phyloP scores from a whole-genome alignment of 2,797 vertebrate genomes.

The Amphiprion clarkii region DNA sequence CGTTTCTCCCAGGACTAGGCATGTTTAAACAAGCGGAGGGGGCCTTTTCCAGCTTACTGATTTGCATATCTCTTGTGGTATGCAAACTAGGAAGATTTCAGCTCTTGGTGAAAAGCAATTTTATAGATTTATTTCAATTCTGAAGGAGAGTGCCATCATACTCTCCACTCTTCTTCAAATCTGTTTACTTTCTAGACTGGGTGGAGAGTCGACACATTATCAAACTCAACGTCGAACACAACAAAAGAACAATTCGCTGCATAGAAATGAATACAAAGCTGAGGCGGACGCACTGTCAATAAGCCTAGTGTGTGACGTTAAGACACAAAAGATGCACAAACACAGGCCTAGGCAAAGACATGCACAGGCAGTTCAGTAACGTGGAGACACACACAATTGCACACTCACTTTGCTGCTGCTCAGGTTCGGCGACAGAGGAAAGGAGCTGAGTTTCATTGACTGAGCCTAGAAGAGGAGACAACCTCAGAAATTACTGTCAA shows the following conservation, averaged over 20 bases:
- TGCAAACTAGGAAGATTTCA: constrained; percentile 61
- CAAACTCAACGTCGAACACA: constrained; percentile 21
- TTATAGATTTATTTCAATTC: constrained; percentile 30
- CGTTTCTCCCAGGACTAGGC: constrained; percentile 31
- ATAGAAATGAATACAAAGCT: constrained; percentile 54
- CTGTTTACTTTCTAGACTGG: constrained; percentile 55
- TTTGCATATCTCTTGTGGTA: constrained; percentile 70
- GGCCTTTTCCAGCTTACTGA: constrained; percentile 29
- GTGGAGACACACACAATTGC: constrained; percentile 1
- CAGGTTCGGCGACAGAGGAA: constrained; percentile 88
- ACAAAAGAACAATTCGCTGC: constrained; percentile 64
- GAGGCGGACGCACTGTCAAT: constrained; percentile 56
- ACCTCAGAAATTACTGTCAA: neutral
- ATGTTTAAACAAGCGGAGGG: constrained; percentile 48
- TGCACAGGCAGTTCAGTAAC: constrained; percentile 31
- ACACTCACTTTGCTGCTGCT: constrained; percentile 87
- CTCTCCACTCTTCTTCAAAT: constrained; percentile 5
- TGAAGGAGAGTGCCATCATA: constrained; percentile 33
- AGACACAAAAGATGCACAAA: constrained; percentile 72
- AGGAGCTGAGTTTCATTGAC: constrained; percentile 90
- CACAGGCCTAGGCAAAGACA: constrained; percentile 46
- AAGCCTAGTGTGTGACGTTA: constrained; percentile 38
- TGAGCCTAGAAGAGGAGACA: constrained; percentile 82
- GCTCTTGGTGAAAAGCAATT: constrained; percentile 22
- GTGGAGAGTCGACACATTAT: constrained; percentile 51